phyloP scores from a whole-genome alignment of 2,797 vertebrate species.

The Menidia menidia region DNA sequence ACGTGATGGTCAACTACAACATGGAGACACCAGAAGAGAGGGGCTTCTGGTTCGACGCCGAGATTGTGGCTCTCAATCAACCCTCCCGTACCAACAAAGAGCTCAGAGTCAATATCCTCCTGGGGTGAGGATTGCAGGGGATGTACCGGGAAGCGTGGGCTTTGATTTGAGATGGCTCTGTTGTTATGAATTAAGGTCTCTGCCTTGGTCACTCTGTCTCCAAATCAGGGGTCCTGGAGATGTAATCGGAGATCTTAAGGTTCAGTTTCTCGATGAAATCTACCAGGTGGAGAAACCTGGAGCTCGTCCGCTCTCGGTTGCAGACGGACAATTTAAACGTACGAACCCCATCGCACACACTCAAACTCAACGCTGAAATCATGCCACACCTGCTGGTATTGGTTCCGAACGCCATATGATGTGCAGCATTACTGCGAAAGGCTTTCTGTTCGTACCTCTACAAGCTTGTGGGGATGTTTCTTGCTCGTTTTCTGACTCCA shows the following conservation, averaged over 20 bases:
- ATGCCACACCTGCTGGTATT: background rate
- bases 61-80: constrained; percentile 90
- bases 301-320: constrained; percentile 88
- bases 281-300: constrained; percentile 96
- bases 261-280: constrained; percentile 95
- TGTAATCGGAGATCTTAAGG: constrained; percentile 92
- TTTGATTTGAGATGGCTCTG: background rate
- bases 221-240: constrained; percentile 89
- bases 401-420: background rate
- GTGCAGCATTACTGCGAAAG: background rate
- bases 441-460: constrained; percentile 5
- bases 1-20: constrained; percentile 98
- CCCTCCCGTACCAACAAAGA: constrained; percentile 96
- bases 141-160: constrained; percentile 3
- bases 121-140: constrained; percentile 83
- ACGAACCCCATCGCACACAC: constrained; percentile 56
- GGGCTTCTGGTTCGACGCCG: constrained; percentile 98
- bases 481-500: constrained; percentile 57
- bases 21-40: constrained; percentile 95
- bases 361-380: background rate
- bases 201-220: constrained; percentile 12
- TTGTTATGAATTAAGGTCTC: constrained; percentile 4
- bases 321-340: constrained; percentile 97
- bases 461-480: background rate
- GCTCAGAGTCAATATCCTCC: constrained; percentile 92